Evolutionary conservation across 1,140 invertebrate genomes (phyloP).

Genomic region (Leptonema lineaticorne): DNA sequence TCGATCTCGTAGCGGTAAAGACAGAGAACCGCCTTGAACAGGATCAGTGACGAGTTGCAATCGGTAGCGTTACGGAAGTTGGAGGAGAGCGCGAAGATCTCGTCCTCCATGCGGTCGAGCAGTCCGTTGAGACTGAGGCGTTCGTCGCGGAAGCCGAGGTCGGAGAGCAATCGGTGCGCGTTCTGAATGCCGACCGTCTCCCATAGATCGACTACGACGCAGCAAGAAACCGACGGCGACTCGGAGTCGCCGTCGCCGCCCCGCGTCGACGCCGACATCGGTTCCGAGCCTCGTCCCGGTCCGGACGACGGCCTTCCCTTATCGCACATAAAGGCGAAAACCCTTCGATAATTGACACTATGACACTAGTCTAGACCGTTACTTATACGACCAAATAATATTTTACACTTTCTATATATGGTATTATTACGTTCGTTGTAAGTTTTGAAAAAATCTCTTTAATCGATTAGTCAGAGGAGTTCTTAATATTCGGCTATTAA

Average conservation of each 20-base stretch:
- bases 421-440: too few species aligned
- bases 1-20: slow-evolving; percentile 46
- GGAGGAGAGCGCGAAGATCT: slow-evolving; percentile 60
- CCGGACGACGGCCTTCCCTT: background rate
- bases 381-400: too few species aligned
- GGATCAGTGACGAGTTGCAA: slow-evolving; percentile 43
- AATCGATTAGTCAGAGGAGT: too few species aligned
- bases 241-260: slow-evolving; percentile 12
- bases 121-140: slow-evolving; percentile 69
- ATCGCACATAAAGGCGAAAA: too few species aligned
- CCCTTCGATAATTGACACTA: too few species aligned
- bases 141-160: slow-evolving; percentile 67
- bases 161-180: slow-evolving; percentile 62
- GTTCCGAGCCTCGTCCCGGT: background rate
- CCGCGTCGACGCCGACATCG: slow-evolving; percentile 13
- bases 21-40: slow-evolving; percentile 47
- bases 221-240: slow-evolving; percentile 13
- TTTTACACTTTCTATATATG: too few species aligned
- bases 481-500: too few species aligned
- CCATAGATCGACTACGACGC: slow-evolving; percentile 68
- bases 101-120: slow-evolving; percentile 72
- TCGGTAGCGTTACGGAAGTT: slow-evolving; percentile 42
- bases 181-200: slow-evolving; percentile 67
- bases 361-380: too few species aligned
- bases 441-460: too few species aligned